Conservation (phyloP, 1,140 invertebrate species). For the Drosophila arizonae region DNA sequence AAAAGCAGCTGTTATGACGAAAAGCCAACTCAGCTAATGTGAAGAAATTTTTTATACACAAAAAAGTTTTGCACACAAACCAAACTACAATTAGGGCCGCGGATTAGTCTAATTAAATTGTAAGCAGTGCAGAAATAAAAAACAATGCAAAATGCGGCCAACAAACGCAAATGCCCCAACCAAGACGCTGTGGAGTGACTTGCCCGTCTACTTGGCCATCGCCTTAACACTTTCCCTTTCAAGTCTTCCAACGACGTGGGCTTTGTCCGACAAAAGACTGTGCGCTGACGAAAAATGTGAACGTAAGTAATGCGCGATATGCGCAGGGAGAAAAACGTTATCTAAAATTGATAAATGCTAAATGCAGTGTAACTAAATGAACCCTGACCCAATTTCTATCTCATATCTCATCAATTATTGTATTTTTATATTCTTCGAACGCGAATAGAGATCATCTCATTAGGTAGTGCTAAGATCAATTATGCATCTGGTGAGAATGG, state of each 20-base stretch:
- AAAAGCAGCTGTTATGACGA: conserved; percentile 57
- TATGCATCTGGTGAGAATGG: conserved; percentile 85
- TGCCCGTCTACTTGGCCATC: conserved; percentile 34
- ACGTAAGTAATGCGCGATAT: conserved; percentile 82
- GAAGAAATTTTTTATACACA: conserved; percentile 71
- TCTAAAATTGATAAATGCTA: neutral
- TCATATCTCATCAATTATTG: conserved; percentile 28
- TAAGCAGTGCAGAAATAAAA: conserved; percentile 30
- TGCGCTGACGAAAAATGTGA: conserved; percentile 86
- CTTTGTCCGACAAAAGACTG: conserved; percentile 85
- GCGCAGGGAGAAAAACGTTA: neutral
- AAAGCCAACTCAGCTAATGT: conserved; percentile 67
- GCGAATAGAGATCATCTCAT: conserved; percentile 86
- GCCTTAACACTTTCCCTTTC: conserved; percentile 48
- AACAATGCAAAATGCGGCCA: conserved; percentile 74
- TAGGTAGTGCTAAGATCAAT: conserved; percentile 85
- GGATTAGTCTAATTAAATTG: conserved; percentile 36
- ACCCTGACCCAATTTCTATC: conserved; percentile 1
- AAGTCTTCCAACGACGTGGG: conserved; percentile 69
- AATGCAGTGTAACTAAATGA: conserved; percentile 11
- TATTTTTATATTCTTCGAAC: neutral
- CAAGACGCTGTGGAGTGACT: conserved; percentile 43
- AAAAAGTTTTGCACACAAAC: conserved; percentile 51
- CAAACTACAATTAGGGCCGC: conserved; percentile 21
- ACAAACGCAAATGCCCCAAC: conserved; percentile 52